Base-by-base conservation (phyloP, 2,113 vertebrate species). In the Nyctereutes procyonoides region DNA sequence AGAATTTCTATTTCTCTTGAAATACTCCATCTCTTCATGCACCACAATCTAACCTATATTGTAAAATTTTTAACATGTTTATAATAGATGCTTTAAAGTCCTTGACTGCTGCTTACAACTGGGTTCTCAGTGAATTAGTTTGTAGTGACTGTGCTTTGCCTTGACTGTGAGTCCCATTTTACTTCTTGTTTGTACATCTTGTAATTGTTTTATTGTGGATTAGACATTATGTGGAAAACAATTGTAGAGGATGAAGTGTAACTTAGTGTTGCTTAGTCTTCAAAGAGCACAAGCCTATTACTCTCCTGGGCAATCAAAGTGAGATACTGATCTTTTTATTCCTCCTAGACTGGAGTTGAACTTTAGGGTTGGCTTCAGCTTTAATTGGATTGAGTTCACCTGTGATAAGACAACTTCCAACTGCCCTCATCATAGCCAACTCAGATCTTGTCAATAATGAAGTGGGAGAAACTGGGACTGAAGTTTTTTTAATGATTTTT, bases 241-340 rank as follows among this genome's bases (percentile, higher is more conserved):
- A 79, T 9, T 51, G 13, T 88, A 35, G 63, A 93, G 30, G 30
- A 4, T 71, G 32, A 69, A 60, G 55, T 93, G 56, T 62, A 92
- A 30, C 87, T 90, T 58, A 90, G 30, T 93, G 82, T 79, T 67
- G 43, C 63, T 94, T 85, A 58, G 16, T 71, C 88, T 95, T 95
- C 65, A 88, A 62, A 87, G 38, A 79, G 4, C 28, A 73, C 28
- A 86, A 77, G 43, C 32, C 60, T 77, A 51, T 97, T 92, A n/a
- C 16, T 90, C 55, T 85, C 20, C 51, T 79, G 65, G 43, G 5
- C 65, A 63, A 60, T 92, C 67, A 89, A 51, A 51, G 8, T 91
- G 26, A 69, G 43, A 92, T 43, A 10, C 20, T 89, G 19, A 35
- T 88, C n/a, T 77, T 83, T 92, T 53, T n/a, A 80, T n/a, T 84